Percentiles rank a stretch among this genome's conserved stretches.
Conservation (phyloP, 2,888 invertebrate species). For the Mesochorus sp. region DNA sequence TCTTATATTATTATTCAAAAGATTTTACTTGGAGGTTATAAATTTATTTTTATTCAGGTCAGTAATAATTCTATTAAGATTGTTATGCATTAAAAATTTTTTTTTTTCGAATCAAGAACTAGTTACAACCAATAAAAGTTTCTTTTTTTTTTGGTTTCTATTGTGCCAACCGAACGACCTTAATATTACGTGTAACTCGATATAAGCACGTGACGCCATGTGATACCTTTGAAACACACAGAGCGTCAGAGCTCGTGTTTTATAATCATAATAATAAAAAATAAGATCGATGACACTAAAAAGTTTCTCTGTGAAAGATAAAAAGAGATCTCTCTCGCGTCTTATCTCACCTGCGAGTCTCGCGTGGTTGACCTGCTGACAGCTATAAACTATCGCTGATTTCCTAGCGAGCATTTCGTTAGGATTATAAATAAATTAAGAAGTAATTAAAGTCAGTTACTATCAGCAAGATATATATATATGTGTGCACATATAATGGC, state of each 20-base stretch:
- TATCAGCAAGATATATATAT: neutral
- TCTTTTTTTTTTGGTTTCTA: neutral
- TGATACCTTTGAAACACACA: conserved; percentile 43
- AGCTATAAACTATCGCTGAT: conserved; percentile 23
- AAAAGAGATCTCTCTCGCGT: neutral
- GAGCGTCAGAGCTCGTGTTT: conserved; percentile 5
- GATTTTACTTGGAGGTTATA: too few relatives aligned
- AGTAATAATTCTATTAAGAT: conserved; percentile 10
- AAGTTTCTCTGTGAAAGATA: conserved; percentile 8
- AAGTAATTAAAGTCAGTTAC: neutral
- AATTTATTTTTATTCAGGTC: neutral
- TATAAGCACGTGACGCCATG: conserved; percentile 65
- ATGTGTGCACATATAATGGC: neutral
- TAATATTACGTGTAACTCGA: conserved; percentile 57
- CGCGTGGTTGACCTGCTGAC: conserved; percentile 9
- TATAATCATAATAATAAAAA: conserved; percentile 27
- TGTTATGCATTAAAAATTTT: conserved; percentile 17
- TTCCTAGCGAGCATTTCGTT: conserved; percentile 17
- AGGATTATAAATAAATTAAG: conserved; percentile 11
- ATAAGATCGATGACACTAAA: conserved; percentile 56
- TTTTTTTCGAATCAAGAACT: neutral
- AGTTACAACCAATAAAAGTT: too few relatives aligned
- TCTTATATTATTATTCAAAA: too few relatives aligned
- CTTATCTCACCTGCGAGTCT: conserved; percentile 51
- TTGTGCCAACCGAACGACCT: conserved; percentile 12